A percentile compares a stretch with the other conserved stretches of the same genome.
Conservation (phyloP, 1,140 invertebrate species). For the Calycopis cecrops region DNA sequence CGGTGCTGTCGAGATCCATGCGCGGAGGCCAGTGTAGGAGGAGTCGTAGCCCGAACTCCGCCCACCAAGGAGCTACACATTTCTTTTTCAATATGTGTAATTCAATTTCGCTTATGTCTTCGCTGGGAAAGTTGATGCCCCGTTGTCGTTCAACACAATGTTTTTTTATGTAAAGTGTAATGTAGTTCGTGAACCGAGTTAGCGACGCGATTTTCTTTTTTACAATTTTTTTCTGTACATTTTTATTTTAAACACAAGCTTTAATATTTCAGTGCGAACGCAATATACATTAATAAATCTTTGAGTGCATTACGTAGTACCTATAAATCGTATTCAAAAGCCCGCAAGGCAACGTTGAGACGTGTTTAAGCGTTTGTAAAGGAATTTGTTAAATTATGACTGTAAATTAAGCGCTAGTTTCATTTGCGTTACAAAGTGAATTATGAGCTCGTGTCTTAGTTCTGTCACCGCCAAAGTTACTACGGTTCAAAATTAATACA, state of each 20-base stretch:
- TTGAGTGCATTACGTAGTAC: conserved; percentile 30
- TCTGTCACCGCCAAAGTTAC: conserved; percentile 72
- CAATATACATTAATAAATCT: conserved; percentile 4
- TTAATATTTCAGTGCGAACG: too few species aligned
- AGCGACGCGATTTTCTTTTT: conserved; percentile 57
- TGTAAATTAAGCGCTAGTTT: conserved; percentile 72
- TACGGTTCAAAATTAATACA: conserved; percentile 75
- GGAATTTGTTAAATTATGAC: conserved; percentile 73
- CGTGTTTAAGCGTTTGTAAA: conserved; percentile 40
- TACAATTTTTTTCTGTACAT: not conserved
- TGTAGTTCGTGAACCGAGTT: conserved; percentile 68
- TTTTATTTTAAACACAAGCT: not conserved
- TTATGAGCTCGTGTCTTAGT: conserved; percentile 72
- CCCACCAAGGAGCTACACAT: conserved; percentile 73
- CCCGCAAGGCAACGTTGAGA: conserved; percentile 22
- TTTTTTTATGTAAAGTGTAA: conserved; percentile 75
- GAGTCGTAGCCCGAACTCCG: conserved; percentile 62
- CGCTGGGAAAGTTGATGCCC: conserved; percentile 73
- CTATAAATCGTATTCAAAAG: conserved; percentile 37
- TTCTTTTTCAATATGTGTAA: conserved; percentile 75
- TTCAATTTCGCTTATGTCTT: conserved; percentile 75
- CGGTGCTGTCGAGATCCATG: conserved; percentile 49
- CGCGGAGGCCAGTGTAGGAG: conserved; percentile 59
- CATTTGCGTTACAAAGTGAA: conserved; percentile 72
- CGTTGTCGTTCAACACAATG: conserved; percentile 73